A percentile compares a stretch with the other conserved stretches of the same genome.
phyloP scores from a whole-genome alignment of 1,140 invertebrate species.

The Lycorma delicatula region DNA sequence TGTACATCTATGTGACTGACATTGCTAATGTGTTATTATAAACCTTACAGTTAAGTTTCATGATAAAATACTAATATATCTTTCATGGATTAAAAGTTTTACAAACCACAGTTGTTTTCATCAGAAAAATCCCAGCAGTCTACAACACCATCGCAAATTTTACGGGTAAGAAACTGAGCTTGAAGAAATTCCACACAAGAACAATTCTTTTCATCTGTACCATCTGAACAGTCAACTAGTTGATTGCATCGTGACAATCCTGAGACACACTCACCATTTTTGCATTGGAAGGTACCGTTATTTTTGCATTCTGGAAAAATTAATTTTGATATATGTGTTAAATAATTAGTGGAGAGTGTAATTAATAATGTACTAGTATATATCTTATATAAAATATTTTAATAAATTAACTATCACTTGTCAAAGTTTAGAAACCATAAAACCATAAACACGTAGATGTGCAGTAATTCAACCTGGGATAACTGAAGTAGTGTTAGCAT shows the following conservation, averaged over 20 bases:
- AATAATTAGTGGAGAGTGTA: no score
- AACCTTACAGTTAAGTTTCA: no score
- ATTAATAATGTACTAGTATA: no score
- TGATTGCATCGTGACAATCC: slow-evolving; percentile 60
- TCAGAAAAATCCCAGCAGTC: slow-evolving; percentile 76
- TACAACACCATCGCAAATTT: slow-evolving; percentile 71
- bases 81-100: not conserved
- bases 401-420: no score
- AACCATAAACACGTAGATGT: no score
- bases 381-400: no score
- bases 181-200: slow-evolving; percentile 66
- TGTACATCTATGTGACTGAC: no score
- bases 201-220: slow-evolving; percentile 63
- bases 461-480: no score
- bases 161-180: slow-evolving; percentile 55
- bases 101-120: slow-evolving; percentile 64
- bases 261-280: slow-evolving; percentile 56
- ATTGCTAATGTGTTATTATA: no score
- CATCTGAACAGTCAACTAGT: slow-evolving; percentile 58
- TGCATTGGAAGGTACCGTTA: slow-evolving; percentile 46
- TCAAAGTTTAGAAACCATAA: no score
- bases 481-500: no score
- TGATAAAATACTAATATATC: not conserved
- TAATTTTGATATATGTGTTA: no score
- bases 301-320: slow-evolving; percentile 38